Conservation (phyloP, 2,113 vertebrate genomes). For the Strix aluco region DNA sequence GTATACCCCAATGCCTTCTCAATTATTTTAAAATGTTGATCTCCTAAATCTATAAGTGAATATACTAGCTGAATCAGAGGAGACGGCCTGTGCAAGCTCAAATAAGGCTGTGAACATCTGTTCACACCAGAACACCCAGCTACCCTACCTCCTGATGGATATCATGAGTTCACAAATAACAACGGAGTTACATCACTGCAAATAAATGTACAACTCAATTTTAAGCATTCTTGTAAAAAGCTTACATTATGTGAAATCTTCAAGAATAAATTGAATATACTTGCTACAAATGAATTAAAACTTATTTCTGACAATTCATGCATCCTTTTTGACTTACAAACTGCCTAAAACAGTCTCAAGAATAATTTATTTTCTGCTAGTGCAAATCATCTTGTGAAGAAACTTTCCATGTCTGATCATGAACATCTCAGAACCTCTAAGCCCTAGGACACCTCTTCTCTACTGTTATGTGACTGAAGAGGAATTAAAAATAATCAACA, state of each 20-base stretch:
- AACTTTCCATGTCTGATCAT: neutral
- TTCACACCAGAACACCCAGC: neutral
- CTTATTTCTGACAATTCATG: neutral
- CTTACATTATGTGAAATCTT: neutral
- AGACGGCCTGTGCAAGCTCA: neutral
- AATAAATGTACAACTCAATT: neutral
- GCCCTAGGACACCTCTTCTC: neutral
- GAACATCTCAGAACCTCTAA: neutral
- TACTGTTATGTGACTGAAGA: neutral
- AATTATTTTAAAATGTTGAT: neutral
- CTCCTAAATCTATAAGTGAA: neutral
- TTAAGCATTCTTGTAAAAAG: neutral
- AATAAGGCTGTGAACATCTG: neutral
- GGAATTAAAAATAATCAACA: neutral
- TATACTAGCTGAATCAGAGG: neutral
- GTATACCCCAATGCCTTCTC: neutral
- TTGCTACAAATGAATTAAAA: neutral
- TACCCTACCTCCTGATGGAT: neutral
- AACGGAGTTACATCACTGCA: neutral
- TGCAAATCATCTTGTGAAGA: neutral
- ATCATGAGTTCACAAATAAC: neutral
- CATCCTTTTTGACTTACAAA: neutral
- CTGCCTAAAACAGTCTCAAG: neutral
- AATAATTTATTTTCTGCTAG: neutral
- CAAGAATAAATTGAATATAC: neutral